A percentile compares a stretch with the other conserved stretches of the same genome.
phyloP scores from a whole-genome alignment of 2,113 vertebrate species.

The Malurus elegans region DNA sequence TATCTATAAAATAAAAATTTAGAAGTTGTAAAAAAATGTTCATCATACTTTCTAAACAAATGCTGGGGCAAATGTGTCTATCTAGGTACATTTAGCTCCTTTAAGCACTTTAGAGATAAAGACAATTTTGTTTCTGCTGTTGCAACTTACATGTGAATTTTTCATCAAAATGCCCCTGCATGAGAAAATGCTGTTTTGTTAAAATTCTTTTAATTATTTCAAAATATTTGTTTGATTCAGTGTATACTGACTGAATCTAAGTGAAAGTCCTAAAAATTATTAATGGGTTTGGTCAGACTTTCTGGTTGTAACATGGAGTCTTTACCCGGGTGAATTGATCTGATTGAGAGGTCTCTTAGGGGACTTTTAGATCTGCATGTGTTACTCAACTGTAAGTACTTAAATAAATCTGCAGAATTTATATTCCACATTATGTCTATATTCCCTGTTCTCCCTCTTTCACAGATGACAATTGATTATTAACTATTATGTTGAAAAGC shows the following conservation, averaged over 20 bases:
- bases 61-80: background rate
- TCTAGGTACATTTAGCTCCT: background rate
- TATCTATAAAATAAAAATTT: background rate
- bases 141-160: background rate
- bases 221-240: background rate
- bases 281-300: background rate
- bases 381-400: background rate
- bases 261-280: background rate
- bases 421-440: background rate
- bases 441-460: background rate
- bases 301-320: rapidly evolving
- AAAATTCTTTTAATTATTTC: background rate
- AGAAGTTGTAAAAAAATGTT: background rate
- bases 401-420: background rate
- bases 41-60: background rate
- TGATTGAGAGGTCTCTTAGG: background rate
- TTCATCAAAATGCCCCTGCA: background rate
- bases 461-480: background rate
- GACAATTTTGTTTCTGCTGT: background rate
- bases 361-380: background rate
- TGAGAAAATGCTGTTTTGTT: background rate
- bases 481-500: background rate
- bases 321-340: background rate
- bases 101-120: background rate
- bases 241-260: background rate